A percentile compares a stretch with the other conserved stretches of the same genome.
These are phyloP conservation scores for Euphydryas editha DNA, from an alignment of 2,888 invertebrate genomes.

Conservation along the genomic window DNA sequence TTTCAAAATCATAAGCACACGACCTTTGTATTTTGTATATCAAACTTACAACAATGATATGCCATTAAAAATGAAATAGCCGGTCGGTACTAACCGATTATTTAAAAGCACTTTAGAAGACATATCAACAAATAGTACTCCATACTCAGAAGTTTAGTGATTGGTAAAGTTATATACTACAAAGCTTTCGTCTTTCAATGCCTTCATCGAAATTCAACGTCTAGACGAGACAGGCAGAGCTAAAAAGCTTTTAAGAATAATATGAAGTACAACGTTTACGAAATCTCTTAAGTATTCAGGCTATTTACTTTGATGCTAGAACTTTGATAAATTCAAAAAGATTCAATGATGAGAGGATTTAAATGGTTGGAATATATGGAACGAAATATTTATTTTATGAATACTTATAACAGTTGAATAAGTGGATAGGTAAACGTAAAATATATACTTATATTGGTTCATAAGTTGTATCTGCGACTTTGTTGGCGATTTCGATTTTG, in stretches of 20 bases:
- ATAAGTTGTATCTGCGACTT: too few species aligned
- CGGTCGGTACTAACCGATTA: too few species aligned
- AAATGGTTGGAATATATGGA: background rate
- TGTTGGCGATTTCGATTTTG: too few species aligned
- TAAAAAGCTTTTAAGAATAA: slow-evolving; percentile 35
- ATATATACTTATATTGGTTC: too few species aligned
- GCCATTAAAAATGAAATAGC: background rate
- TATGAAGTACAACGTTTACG: slow-evolving; percentile 34
- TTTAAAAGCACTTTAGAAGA: too few species aligned
- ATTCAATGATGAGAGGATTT: background rate
- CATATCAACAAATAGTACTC: background rate
- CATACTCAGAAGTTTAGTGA: background rate
- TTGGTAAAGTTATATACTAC: slow-evolving; percentile 4
- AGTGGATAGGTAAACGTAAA: too few species aligned
- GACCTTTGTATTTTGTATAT: too few species aligned
- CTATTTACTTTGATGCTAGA: slow-evolving; percentile 36
- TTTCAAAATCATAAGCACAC: too few species aligned
- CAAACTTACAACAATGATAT: too few species aligned
- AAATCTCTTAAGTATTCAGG: slow-evolving; percentile 34
- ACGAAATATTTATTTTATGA: background rate
- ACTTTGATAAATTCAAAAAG: slow-evolving; percentile 27
- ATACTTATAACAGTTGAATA: too few species aligned
- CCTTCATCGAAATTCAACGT: slow-evolving; percentile 33
- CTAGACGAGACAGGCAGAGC: slow-evolving; percentile 34
- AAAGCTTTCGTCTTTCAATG: slow-evolving; percentile 16